Base-by-base conservation (phyloP, 2,797 vertebrate genomes). In the Choloepus didactylus region DNA sequence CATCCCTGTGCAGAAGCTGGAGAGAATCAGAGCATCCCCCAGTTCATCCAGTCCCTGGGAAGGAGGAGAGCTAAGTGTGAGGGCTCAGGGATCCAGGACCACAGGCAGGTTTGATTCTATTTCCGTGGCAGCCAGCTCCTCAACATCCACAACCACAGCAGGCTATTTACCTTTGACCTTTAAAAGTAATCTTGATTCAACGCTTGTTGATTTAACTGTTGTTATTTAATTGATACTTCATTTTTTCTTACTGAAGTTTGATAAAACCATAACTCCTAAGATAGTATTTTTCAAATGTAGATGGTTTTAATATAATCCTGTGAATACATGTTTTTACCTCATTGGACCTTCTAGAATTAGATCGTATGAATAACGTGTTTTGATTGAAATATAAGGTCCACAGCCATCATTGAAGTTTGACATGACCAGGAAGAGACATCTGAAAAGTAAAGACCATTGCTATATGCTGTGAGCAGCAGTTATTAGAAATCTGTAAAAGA, bases 151-250 rank as follows among this genome's bases (percentile, higher is more conserved):
- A 27, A 10, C 62, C 31, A 9, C 2, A 9, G 8, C 62, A 51
- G 15, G 21, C 9, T 9, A 49, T 56, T 62, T 41, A 25, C 46
- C 5, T 41, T 92, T 29, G 15, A 5, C 35, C 79, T 70, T 9
- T 4, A 12, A n/a, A 80, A 41, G 44, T 19, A 6, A 56, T 21
- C 38, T 70, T 56, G 18, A 79, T 56, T 83, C 41, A 16, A 35
- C 46, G 41, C 62, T 59, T 84, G 89, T 85, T n/a, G 46, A 3
- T 59, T 79, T 62, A 82, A 49, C 54, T 73, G 25, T 62, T 85
- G 27, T 56, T 54, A 60, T n/a, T 70, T 70, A 59, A 70, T 19
- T 69, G 18, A 11, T 51, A 15, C 21, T 62, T 6, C n/a, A 12
- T 21, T 29, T 41, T 16, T 15, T 51, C n/a, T 87, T 69, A 41